Evolutionary conservation across 1,140 invertebrate genomes (phyloP), one percentile per base, ranked within the genome.

Genomic region (Vanessa atalanta): DNA sequence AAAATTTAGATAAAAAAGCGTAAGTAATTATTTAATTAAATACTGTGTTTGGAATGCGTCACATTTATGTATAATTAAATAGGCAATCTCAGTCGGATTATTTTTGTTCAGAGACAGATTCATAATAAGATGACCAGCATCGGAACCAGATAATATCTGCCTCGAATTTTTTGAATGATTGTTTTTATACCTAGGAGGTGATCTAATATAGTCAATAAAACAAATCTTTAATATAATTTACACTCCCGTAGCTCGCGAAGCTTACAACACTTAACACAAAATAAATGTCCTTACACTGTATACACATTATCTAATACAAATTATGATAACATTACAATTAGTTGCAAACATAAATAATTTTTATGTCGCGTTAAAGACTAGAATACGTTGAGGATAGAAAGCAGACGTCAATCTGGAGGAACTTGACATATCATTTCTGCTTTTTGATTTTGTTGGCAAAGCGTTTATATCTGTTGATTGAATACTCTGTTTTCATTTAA

Each of bases 301-400:
- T 86, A 88, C 83, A 85, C 78, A 85, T 85, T 86, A 88, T 87
- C 86, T 88, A 87, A 86, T 87, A 88, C 85, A 80, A 88, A 87
- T 89, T 88, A 89, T 79, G 78, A 88, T 91, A 89, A 89, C 80
- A 89, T 92, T 89, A 91, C 70, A 91, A 88, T 90, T 93, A 93
- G 83, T 86, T 84, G 88, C 91, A 86, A 88, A 85, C 91, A 88
- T 90, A 90, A 90, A 81, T 83, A 79, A 81, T 81, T 90, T 61
- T 88, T 90, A 88, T 88, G 89, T 88, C 84, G 89, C 89, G 72
- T 83, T 84, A 84, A 81, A 88, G 91, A 93, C 91, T 93, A 93
- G 91, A 91, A 91, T 90, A 90, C 83, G 86, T 93, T 93, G 89
- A 93, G 91, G 90, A 90, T 88, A 90, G 85, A 88, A 88, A 91